phyloP scores from a whole-genome alignment of 2,888 invertebrate species.

The Timandra comae region DNA sequence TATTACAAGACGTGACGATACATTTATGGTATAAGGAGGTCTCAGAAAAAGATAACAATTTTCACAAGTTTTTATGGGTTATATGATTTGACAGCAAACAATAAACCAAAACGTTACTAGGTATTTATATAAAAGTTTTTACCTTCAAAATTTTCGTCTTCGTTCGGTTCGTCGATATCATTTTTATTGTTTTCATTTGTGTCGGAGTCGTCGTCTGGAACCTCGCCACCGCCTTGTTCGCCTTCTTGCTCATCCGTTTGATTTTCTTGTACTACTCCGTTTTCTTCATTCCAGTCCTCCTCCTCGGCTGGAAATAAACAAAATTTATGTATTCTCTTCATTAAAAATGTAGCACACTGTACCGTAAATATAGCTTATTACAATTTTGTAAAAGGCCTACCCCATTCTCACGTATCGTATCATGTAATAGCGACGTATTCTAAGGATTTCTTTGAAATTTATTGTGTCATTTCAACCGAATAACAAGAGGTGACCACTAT shows the following conservation, averaged over 20 bases:
- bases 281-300: conserved; percentile 59
- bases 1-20: not conserved
- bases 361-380: too few relatives aligned
- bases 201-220: conserved; percentile 30
- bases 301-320: conserved; percentile 52
- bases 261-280: conserved; percentile 23
- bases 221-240: conserved; percentile 21
- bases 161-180: conserved; percentile 27
- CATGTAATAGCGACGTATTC: too few relatives aligned
- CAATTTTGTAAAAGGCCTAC: too few relatives aligned
- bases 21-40: not conserved
- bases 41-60: not conserved
- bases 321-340: conserved; percentile 3
- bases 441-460: too few relatives aligned
- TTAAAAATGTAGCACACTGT: too few relatives aligned
- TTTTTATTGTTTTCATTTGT: conserved; percentile 29
- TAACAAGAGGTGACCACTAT: conserved; percentile 19
- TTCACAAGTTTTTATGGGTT: not conserved
- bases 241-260: conserved; percentile 27
- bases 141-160: conserved; percentile 31
- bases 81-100: not conserved
- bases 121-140: not conserved
- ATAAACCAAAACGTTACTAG: too few relatives aligned
- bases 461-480: conserved; percentile 4
- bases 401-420: conserved; percentile 18